Percentiles rank a stretch among this genome's conserved stretches.
phyloP scores from a whole-genome alignment of 2,113 vertebrate species.

The Bubo scandiacus region DNA sequence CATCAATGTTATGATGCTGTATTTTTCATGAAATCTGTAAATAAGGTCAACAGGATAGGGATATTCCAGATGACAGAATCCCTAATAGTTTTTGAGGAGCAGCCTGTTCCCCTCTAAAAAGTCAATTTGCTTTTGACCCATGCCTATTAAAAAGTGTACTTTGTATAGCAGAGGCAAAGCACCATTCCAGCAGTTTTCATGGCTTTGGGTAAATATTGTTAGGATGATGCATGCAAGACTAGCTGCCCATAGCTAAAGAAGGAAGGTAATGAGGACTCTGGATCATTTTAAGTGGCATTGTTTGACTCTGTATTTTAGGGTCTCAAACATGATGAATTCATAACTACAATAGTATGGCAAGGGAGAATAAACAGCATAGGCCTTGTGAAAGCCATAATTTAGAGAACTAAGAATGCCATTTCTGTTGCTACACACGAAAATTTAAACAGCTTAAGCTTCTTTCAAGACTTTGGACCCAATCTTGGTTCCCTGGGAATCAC shows the following conservation, averaged over 20 bases:
- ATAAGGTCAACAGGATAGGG: slow-evolving; percentile 66
- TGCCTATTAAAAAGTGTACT: slow-evolving; percentile 54
- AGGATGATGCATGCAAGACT: slow-evolving; percentile 27
- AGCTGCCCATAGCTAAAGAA: background rate
- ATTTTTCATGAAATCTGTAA: slow-evolving; percentile 74
- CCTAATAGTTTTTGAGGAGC: slow-evolving; percentile 72
- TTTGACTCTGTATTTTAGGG: slow-evolving; percentile 42
- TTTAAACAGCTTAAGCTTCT: slow-evolving; percentile 32
- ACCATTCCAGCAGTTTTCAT: background rate
- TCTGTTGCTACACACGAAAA: slow-evolving; percentile 29
- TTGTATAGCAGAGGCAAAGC: slow-evolving; percentile 19
- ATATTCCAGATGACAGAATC: slow-evolving; percentile 69
- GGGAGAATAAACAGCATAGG: slow-evolving; percentile 11
- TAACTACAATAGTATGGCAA: background rate
- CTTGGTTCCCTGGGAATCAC: background rate
- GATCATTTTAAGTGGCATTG: slow-evolving; percentile 29
- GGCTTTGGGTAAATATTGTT: slow-evolving; percentile 29
- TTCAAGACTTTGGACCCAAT: slow-evolving; percentile 37
- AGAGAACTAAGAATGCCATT: slow-evolving; percentile 31
- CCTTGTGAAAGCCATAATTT: slow-evolving; percentile 14
- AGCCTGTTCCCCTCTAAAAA: slow-evolving; percentile 53
- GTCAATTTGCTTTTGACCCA: slow-evolving; percentile 60
- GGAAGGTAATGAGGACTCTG: slow-evolving; percentile 29
- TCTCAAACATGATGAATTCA: slow-evolving; percentile 30
- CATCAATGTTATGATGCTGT: slow-evolving; percentile 72